These are phyloP conservation scores for Glomeris maerens DNA, from an alignment of 1,140 invertebrate genomes.

Conservation along the genomic window DNA sequence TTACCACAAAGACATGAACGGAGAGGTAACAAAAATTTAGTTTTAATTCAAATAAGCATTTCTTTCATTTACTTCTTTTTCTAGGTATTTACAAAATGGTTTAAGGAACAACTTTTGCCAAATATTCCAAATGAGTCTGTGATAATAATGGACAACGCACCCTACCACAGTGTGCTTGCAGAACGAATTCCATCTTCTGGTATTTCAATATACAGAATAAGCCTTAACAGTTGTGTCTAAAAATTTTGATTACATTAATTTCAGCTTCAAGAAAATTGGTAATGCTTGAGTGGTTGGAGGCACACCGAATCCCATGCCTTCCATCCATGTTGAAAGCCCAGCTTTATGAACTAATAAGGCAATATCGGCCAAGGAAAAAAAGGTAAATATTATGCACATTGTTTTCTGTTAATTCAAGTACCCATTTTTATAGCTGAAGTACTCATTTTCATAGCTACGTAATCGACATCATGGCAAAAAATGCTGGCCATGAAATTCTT, in stretches of 20 bases:
- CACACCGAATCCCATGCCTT: constrained; percentile 1
- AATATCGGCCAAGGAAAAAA: too few species aligned
- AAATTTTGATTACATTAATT: too few species aligned
- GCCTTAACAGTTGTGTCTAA: too few species aligned
- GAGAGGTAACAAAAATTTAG: too few species aligned
- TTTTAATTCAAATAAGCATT: too few species aligned
- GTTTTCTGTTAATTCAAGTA: not conserved
- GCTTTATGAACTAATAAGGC: not conserved
- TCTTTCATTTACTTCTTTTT: too few species aligned
- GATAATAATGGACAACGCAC: constrained; percentile 22
- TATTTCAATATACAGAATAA: too few species aligned
- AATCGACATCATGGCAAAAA: constrained; percentile 16
- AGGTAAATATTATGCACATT: too few species aligned
- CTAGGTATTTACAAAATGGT: constrained; percentile 22
- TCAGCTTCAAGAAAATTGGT: constrained; percentile 13
- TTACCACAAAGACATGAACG: too few species aligned
- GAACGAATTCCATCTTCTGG: constrained; percentile 3
- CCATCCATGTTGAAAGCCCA: not conserved
- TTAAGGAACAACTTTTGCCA: constrained; percentile 19
- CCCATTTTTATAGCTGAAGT: not conserved
- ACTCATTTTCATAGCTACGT: constrained; percentile 5
- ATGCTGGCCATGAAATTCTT: constrained; percentile 15
- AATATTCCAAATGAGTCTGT: constrained; percentile 12
- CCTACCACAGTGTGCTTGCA: constrained; percentile 19
- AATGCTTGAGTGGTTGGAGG: constrained; percentile 13